Evolutionary conservation across 2,888 invertebrate genomes (phyloP), one percentile per base, ranked within the genome.

Genomic region (Belgica antarctica): DNA sequence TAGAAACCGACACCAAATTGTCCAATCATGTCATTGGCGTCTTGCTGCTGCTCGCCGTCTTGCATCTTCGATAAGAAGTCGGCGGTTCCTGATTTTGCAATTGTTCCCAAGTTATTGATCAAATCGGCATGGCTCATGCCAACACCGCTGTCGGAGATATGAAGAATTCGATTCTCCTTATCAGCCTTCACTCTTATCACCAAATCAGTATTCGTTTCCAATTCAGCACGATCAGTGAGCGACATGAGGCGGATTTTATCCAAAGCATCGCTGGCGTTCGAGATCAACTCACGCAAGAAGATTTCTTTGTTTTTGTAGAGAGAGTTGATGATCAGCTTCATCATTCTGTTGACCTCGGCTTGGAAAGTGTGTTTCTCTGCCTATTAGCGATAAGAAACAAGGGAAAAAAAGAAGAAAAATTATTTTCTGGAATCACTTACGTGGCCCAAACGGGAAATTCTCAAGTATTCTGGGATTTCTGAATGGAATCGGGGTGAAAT

Each of bases 1-100:
- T 99, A 99, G 83, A 99, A 99, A 72, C 99, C 99, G 74, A 99
- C 99, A 78, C 99, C 99, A 82, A 99, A 99, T 82, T 97, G 96
- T 2, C 99, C 99, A 81, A 99, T 99, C 88, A 99, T 91, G 81
- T 99, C 98, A 78, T 90, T 94, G 82, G 92, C 86, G 78, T 96
- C 94, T 76, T 88, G 86, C 41, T 84, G 81, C 12, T 83, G 78
- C 27, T 81, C 81, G 0, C 75, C 75, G 72, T 90, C 89, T 78
- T 92, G 91, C 86, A 96, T 89, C 82, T 94, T 95, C 70, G 89
- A 87, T 73, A 97, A 84, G 82, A 97, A 97, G 80, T 97, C 96
- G 1, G 95, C 94, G 0, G 97, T 97, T 73, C 96, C 96, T 2
- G 96, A 96, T 80, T 96, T 97, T 65, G 98, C 98, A 75, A 99